Conservation (phyloP, 2,888 invertebrate genomes). For the Hirtodrosophila duncani region DNA sequence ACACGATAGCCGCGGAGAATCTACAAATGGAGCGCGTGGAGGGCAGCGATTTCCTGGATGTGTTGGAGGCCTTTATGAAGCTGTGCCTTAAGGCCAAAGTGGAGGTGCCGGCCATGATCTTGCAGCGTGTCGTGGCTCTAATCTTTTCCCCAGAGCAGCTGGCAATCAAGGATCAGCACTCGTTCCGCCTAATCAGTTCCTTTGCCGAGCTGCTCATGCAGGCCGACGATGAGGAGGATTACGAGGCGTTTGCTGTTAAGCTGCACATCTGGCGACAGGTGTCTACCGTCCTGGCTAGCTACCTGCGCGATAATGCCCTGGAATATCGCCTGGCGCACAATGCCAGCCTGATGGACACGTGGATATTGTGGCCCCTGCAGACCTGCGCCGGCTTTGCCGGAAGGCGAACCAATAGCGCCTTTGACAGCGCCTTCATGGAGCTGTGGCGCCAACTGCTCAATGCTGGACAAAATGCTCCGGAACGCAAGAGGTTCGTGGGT, state of each 20-base stretch:
- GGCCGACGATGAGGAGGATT: slow-evolving; percentile 62
- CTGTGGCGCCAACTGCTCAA: slow-evolving; percentile 67
- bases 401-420: slow-evolving; percentile 37
- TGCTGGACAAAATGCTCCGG: slow-evolving; percentile 59
- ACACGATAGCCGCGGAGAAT: slow-evolving; percentile 48
- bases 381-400: slow-evolving; percentile 58
- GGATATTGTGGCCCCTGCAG: slow-evolving; percentile 75
- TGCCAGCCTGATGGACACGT: slow-evolving; percentile 60
- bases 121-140: slow-evolving; percentile 56
- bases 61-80: slow-evolving; percentile 51
- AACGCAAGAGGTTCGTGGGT: slow-evolving; percentile 50
- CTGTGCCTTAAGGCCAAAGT: slow-evolving; percentile 52
- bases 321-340: slow-evolving; percentile 59
- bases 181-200: slow-evolving; percentile 47
- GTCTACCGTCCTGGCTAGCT: slow-evolving; percentile 49
- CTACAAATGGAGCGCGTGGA: slow-evolving; percentile 29
- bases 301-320: slow-evolving; percentile 54
- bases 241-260: slow-evolving; percentile 60
- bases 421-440: slow-evolving; percentile 60
- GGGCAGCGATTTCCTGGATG: slow-evolving; percentile 23
- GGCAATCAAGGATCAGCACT: slow-evolving; percentile 29
- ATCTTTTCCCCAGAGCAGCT: slow-evolving; percentile 51
- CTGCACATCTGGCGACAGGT: slow-evolving; percentile 71
- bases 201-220: slow-evolving; percentile 58
- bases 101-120: slow-evolving; percentile 54